Conservation (phyloP, 2,113 vertebrate genomes). For the Narcine bancroftii region DNA sequence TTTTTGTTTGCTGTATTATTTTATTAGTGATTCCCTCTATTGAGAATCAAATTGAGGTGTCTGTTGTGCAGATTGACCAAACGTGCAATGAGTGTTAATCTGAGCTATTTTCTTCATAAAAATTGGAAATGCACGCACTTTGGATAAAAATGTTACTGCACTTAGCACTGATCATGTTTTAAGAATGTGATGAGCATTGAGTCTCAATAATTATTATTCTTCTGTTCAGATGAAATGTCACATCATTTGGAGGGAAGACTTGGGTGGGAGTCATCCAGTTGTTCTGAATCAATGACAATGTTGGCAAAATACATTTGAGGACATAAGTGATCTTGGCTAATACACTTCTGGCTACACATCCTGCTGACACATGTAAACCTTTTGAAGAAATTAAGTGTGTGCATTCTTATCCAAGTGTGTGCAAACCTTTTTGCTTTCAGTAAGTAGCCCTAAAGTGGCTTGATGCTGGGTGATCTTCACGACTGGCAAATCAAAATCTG, state of each 20-base stretch:
- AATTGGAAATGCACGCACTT: neutral
- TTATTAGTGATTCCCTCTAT: neutral
- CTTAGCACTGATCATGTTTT: neutral
- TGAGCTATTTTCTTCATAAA: neutral
- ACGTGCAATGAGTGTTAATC: neutral
- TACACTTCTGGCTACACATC: neutral
- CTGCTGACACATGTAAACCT: neutral
- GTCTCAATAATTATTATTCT: neutral
- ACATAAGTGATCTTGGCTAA: neutral
- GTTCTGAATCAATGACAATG: neutral
- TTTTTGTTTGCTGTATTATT: neutral
- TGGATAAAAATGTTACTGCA: neutral
- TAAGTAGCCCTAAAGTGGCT: neutral
- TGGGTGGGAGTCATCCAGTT: neutral
- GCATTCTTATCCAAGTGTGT: neutral
- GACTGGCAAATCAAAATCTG: neutral
- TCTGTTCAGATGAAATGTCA: neutral
- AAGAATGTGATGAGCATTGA: neutral
- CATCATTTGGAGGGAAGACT: neutral
- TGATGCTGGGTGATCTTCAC: neutral
- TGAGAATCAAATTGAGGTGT: neutral
- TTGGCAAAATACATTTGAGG: neutral
- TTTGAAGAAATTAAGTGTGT: neutral
- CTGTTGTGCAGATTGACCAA: neutral
- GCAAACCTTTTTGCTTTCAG: neutral